Conservation (phyloP, 2,888 invertebrate genomes). For the Candidula unifasciata region DNA sequence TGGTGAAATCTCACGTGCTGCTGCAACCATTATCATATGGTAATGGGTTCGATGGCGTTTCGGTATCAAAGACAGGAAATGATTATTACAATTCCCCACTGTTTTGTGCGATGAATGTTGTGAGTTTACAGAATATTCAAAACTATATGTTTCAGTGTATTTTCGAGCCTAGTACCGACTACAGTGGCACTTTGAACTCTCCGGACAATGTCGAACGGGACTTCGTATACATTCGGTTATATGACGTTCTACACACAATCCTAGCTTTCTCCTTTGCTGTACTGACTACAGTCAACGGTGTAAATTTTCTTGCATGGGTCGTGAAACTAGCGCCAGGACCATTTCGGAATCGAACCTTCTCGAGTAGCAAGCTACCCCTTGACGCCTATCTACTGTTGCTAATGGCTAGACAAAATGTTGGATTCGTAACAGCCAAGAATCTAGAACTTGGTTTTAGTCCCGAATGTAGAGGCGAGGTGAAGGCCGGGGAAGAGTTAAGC, state of each 20-base stretch:
- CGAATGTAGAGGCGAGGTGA: neutral
- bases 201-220: neutral
- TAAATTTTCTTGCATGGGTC: conserved; percentile 2
- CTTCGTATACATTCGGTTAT: neutral
- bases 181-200: neutral
- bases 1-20: neutral
- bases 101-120: neutral
- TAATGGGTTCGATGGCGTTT: neutral
- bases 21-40: too few relatives aligned
- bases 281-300: neutral
- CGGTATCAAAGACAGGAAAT: too few relatives aligned
- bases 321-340: neutral
- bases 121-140: neutral
- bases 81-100: neutral
- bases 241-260: neutral
- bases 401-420: conserved; percentile 16
- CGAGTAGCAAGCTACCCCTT: neutral
- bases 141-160: neutral
- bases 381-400: conserved; percentile 11
- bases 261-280: neutral
- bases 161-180: neutral
- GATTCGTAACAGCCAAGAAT: neutral
- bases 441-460: neutral
- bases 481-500: neutral
- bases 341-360: neutral